Base-by-base conservation (phyloP, 2,888 invertebrate species). In the Anoplius nigerrimus region DNA sequence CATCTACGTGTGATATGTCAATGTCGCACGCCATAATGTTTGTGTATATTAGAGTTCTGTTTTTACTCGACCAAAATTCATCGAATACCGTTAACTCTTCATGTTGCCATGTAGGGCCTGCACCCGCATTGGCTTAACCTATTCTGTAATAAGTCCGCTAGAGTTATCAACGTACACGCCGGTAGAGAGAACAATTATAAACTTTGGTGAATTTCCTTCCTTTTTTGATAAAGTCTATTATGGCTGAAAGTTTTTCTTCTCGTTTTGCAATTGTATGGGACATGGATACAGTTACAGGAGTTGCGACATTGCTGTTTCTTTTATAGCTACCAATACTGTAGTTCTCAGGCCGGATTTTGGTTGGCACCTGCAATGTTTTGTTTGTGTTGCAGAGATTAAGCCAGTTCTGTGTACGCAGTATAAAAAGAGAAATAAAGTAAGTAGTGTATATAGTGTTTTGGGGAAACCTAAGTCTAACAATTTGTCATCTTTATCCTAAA, bases 361-460 rank as follows among this genome's bases (percentile, higher is more conserved):
- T 95, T n/a, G 99, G 90, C 82, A 97, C 95, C 72, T 96, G 94
- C 0, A 98, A 92, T 98, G 96, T 84, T 97, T 96, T 0, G 98
- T 98, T 90, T 99, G 99, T 0, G 99, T 99, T 0, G 99, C 99
- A 0, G 99, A 99, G 90, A 99, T 99, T n/a, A 99, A 91, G 0
- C 98, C 98, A 0, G 99, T 99, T 78, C 98, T 92, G 34, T 99
- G 91, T 85, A 98, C 97, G 43, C 97, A 93, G 0, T 99, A 99
- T 46, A 99, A 89, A 89, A n/a, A n/a, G n/a, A n/a, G n/a, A n/a
- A n/a, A n/a, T n/a, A 95, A 96, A 76, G 94, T 94, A 3, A 99
- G 90, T 79, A 99, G 98, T 16, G 94, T 94, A 78, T 96, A 95
- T 16, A 99, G 90, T 1, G 95, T 93, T 15, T 92, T 90, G 79